Base-by-base conservation (phyloP, 2,888 invertebrate genomes). In the Dryococelus australis region DNA sequence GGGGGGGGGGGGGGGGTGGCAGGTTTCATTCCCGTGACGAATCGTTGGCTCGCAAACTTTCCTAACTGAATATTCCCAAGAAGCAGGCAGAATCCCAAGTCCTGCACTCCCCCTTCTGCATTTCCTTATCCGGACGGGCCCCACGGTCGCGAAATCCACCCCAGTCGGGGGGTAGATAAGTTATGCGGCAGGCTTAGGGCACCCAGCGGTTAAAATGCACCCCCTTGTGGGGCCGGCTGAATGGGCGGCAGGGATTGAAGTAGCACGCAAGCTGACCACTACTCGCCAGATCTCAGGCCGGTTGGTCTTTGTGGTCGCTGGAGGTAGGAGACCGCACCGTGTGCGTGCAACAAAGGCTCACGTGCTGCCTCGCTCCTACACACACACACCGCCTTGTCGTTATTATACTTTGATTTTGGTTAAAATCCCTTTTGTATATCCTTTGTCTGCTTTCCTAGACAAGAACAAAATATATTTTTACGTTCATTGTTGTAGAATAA, bases 221-320 rank as follows among this genome's bases (percentile, higher is more conserved):
- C 65, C 35, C 47, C 65, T 65, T 20, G 24, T 65, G 20, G 20
- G 65, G 24, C 65, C n/a, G 24, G 65, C 65, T 65, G 10, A 65
- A 65, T 65, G 65, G 65, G 65, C 65, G 65, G 65, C n/a, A n/a
- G 65, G 65, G 65, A 65, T 51, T 65, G 65, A 65, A 65, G 65
- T 1, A 20, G 24, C 16, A 8, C n/a, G 65, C 65, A 9, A 8
- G n/a, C 65, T 65, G 65, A 65, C 65, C 65, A 20, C 65, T 65
- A 10, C 65, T 65, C 8, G n/a, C 12, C 24, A 65, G 65, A 65
- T 65, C 51, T 51, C 20, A 0, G 51, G 51, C 20, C 20, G 51
- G 51, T 8, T 20, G 4, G 51, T 51, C 65, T 65, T n/a, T 65
- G 65, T n/a, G 65, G 65, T n/a, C 65, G 65, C 51, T 20, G 51